phyloP scores from a whole-genome alignment of 2,797 vertebrate species.

The Xiphophorus birchmanni region DNA sequence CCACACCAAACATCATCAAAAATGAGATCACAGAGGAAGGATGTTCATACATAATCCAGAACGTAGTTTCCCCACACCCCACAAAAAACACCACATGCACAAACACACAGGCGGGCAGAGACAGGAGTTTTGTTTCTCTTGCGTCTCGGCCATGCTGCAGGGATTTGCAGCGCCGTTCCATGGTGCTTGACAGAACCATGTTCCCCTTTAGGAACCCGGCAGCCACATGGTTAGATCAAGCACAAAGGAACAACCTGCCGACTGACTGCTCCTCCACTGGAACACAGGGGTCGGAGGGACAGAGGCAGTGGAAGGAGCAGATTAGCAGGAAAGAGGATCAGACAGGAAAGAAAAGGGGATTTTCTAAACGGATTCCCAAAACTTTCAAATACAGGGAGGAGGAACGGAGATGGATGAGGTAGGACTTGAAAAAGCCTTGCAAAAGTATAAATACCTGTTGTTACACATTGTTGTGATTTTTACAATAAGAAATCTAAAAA shows the following conservation, averaged over 20 bases:
- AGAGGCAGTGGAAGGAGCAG: slow-evolving; percentile 27
- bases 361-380: slow-evolving; percentile 20
- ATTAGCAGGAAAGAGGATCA: slow-evolving; percentile 5
- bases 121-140: slow-evolving; percentile 72
- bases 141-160: slow-evolving; percentile 95
- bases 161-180: slow-evolving; percentile 98
- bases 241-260: slow-evolving; percentile 99
- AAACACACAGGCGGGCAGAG: slow-evolving; percentile 27
- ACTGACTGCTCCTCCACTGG: slow-evolving; percentile 91
- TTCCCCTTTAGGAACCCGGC: slow-evolving; percentile 95
- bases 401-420: background rate
- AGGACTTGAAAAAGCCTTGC: slow-evolving; percentile 5
- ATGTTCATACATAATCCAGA: slow-evolving; percentile 27
- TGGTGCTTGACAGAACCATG: slow-evolving; percentile 99
- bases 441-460: background rate
- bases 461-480: background rate
- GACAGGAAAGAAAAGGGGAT: slow-evolving; percentile 65
- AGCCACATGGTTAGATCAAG: slow-evolving; percentile 99
- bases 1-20: slow-evolving; percentile 37
- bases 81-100: slow-evolving; percentile 13
- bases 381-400: background rate
- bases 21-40: slow-evolving; percentile 36
- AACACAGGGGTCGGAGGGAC: slow-evolving; percentile 85
- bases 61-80: slow-evolving; percentile 16
- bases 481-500: background rate